A percentile compares a stretch with the other conserved stretches of the same genome.
Evolutionary conservation across 1,140 invertebrate genomes (phyloP).

Genomic region (Mamestra configurata): DNA sequence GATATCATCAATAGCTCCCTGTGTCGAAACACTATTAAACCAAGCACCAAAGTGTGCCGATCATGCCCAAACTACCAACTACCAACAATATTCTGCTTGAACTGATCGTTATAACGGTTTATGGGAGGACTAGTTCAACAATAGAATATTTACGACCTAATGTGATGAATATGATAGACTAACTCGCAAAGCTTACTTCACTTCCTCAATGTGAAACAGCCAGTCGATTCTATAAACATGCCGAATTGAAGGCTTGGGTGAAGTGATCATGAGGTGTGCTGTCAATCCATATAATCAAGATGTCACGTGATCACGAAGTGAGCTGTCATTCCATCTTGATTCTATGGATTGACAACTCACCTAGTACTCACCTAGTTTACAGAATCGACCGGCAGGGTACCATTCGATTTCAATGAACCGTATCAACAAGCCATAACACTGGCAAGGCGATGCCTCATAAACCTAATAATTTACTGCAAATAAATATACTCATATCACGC

Average conservation of each 20-base stretch:
- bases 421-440: conserved; percentile 12
- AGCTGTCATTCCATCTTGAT: too few species aligned
- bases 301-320: too few species aligned
- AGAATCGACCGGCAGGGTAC: too few species aligned
- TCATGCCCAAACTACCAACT: too few species aligned
- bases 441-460: conserved; percentile 14
- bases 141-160: conserved; percentile 32
- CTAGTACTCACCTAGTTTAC: too few species aligned
- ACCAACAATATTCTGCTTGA: conserved; percentile 1
- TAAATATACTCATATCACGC: conserved; percentile 50
- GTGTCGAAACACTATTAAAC: not conserved
- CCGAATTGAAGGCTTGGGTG: too few species aligned
- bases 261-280: too few species aligned
- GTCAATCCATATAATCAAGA: too few species aligned
- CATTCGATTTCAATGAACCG: conserved; percentile 19
- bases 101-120: conserved; percentile 22
- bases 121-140: conserved; percentile 13
- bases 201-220: conserved; percentile 26
- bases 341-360: too few species aligned
- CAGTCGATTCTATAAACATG: too few species aligned
- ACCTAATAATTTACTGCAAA: conserved; percentile 48
- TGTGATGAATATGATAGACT: conserved; percentile 29
- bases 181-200: not conserved
- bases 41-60: not conserved
- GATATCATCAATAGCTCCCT: not conserved